A percentile compares a stretch with the other conserved stretches of the same genome.
Evolutionary conservation across 1,140 invertebrate species (phyloP).

Genomic region (Geopemphigus sp.): DNA sequence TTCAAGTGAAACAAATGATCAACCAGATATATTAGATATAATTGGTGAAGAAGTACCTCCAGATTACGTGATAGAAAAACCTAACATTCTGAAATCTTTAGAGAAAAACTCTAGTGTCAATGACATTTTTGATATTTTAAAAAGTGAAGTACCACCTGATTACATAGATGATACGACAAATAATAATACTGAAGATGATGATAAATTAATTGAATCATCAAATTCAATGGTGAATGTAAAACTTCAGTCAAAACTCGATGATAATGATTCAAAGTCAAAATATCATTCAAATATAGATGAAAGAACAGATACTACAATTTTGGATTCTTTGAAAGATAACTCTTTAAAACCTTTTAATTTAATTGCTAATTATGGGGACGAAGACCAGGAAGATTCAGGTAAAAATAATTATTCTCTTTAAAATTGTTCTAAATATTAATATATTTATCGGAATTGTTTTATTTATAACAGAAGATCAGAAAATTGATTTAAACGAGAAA

Average conservation of each 20-base stretch:
- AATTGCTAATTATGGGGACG: conserved; percentile 30
- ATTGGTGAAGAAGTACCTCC: conserved; percentile 39
- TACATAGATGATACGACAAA: conserved; percentile 3
- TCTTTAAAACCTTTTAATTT: conserved; percentile 1
- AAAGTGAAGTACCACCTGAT: conserved; percentile 38
- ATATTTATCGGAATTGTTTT: neutral
- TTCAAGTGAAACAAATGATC: neutral
- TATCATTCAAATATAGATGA: neutral
- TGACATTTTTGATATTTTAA: conserved; percentile 41
- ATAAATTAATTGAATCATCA: neutral
- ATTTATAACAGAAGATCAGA: conserved; percentile 18
- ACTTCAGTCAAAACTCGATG: neutral
- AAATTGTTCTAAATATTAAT: neutral
- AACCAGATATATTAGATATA: conserved; percentile 34
- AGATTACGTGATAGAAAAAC: conserved; percentile 23
- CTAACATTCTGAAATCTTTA: neutral
- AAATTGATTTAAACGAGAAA: conserved; percentile 12
- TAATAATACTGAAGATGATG: conserved; percentile 12
- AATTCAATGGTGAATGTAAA: neutral
- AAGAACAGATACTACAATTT: neutral
- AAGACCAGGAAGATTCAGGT: conserved; percentile 7
- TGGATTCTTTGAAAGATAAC: conserved; percentile 10
- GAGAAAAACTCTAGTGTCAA: neutral
- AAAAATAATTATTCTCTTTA: neutral
- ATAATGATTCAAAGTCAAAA: neutral